Evolutionary conservation across 2,888 invertebrate genomes (phyloP).

Genomic region (Papilio gigon): DNA sequence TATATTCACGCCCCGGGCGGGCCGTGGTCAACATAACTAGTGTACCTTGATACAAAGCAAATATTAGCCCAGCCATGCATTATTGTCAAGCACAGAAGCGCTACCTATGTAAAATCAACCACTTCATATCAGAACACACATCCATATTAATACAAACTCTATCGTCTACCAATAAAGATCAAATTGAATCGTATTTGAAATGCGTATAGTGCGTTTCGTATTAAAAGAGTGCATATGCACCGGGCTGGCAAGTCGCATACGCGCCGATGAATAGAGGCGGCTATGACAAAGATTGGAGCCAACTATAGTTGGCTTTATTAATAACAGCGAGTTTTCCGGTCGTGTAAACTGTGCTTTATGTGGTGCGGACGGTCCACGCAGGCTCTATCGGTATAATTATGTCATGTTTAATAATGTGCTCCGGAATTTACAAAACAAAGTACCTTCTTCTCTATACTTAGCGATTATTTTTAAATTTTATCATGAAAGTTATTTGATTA

Average conservation of each 20-base stretch:
- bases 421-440: constrained; percentile 18
- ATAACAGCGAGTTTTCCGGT: constrained; percentile 69
- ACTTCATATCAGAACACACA: constrained; percentile 47
- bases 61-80: constrained; percentile 81
- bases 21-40: constrained; percentile 75
- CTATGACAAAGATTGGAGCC: constrained; percentile 78
- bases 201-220: constrained; percentile 39
- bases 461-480: neutral
- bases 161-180: neutral
- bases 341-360: constrained; percentile 50
- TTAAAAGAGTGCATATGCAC: constrained; percentile 63
- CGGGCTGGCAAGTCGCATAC: constrained; percentile 71
- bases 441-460: neutral
- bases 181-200: constrained; percentile 41
- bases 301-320: constrained; percentile 72
- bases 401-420: constrained; percentile 25
- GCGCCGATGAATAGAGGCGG: constrained; percentile 70
- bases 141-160: constrained; percentile 47
- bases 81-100: constrained; percentile 79
- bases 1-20: constrained; percentile 78
- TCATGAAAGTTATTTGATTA: neutral
- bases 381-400: constrained; percentile 50
- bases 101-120: constrained; percentile 47
- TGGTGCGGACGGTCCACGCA: constrained; percentile 47
- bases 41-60: constrained; percentile 79